phyloP scores from a whole-genome alignment of 2,888 invertebrate species.

The Drosophila fulvimacula region DNA sequence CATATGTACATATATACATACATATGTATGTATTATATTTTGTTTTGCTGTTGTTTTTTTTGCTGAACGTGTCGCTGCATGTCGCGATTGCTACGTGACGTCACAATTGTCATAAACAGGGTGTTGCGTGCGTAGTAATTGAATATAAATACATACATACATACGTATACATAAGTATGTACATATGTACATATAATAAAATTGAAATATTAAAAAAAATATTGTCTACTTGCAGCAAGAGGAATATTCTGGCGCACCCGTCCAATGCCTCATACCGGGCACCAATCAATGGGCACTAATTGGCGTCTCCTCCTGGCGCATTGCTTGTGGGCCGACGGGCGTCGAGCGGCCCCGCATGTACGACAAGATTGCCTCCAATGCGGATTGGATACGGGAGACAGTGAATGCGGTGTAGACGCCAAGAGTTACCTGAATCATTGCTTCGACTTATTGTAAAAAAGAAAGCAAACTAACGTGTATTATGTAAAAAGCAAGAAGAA shows the following conservation, averaged over 20 bases:
- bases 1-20: too few relatives aligned
- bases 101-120: slow-evolving; percentile 55
- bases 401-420: slow-evolving; percentile 85
- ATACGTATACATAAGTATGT: too few relatives aligned
- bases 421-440: neutral
- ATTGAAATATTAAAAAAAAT: neutral
- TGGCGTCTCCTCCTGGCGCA: slow-evolving; percentile 94
- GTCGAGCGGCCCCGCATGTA: slow-evolving; percentile 92
- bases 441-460: slow-evolving; percentile 27
- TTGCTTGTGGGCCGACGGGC: slow-evolving; percentile 92
- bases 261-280: slow-evolving; percentile 91
- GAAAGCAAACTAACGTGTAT: slow-evolving; percentile 40
- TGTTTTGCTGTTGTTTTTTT: slow-evolving; percentile 23
- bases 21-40: slow-evolving; percentile 21
- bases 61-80: slow-evolving; percentile 63
- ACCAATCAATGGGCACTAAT: slow-evolving; percentile 91
- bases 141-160: too few relatives aligned
- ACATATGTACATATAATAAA: too few relatives aligned
- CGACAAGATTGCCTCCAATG: slow-evolving; percentile 92
- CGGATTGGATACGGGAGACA: slow-evolving; percentile 93
- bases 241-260: slow-evolving; percentile 94
- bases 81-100: slow-evolving; percentile 62
- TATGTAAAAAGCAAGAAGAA: slow-evolving; percentile 47
- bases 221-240: slow-evolving; percentile 88
- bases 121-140: slow-evolving; percentile 18